Conservation (phyloP, 2,113 vertebrate genomes). For the Pituophis catenifer region DNA sequence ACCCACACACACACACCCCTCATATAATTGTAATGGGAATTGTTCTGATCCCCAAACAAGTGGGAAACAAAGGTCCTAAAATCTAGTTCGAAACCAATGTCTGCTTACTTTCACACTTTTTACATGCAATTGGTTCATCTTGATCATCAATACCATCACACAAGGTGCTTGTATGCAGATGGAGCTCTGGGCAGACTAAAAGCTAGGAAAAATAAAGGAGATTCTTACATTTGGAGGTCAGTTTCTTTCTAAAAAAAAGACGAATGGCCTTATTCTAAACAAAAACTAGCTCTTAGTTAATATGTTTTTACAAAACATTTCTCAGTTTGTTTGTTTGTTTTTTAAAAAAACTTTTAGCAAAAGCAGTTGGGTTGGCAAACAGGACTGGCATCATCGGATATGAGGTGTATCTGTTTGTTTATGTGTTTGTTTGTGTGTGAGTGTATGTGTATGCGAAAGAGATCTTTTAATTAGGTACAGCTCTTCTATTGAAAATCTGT, state of each 20-base stretch:
- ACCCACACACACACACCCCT: accelerated
- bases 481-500: background rate
- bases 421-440: background rate
- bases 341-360: background rate
- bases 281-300: too few relatives aligned
- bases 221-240: background rate
- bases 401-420: background rate
- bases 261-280: background rate
- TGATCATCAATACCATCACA: background rate
- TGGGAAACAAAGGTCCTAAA: background rate
- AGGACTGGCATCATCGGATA: background rate
- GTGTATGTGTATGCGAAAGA: background rate
- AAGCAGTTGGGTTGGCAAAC: background rate
- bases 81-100: background rate
- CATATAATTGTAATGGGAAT: background rate
- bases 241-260: background rate
- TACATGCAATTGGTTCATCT: background rate
- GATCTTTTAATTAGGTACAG: background rate
- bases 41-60: background rate
- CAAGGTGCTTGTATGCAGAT: background rate
- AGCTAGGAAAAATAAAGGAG: background rate
- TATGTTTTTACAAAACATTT: background rate
- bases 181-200: background rate
- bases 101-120: background rate
- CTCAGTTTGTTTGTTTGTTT: background rate